These are phyloP conservation scores for Laspeyria flexula DNA, from an alignment of 2,888 invertebrate genomes.

Conservation along the genomic window DNA sequence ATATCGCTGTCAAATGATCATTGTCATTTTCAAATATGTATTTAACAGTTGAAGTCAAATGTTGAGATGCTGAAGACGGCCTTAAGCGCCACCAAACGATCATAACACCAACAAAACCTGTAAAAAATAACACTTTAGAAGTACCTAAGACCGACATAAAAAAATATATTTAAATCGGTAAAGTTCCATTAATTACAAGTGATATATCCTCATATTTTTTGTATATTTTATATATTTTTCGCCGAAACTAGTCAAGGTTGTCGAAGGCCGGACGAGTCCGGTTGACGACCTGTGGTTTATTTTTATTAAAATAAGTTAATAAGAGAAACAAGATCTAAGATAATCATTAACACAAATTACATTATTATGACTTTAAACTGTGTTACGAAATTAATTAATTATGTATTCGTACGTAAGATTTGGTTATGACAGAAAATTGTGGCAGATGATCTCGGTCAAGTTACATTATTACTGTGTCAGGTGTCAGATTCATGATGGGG, in stretches of 20 bases:
- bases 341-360: conserved; percentile 32
- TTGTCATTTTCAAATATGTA: no score
- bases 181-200: not conserved
- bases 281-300: conserved; percentile 31
- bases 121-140: no score
- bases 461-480: not conserved
- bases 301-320: conserved; percentile 22
- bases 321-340: conserved; percentile 33
- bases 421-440: conserved; percentile 14
- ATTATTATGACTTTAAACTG: conserved; percentile 18
- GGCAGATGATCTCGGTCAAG: not conserved
- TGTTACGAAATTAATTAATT: conserved; percentile 30
- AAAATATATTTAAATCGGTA: not conserved
- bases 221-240: conserved; percentile 18
- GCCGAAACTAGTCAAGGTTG: conserved; percentile 32
- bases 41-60: no score
- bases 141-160: no score
- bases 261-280: conserved; percentile 34
- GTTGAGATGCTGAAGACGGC: no score
- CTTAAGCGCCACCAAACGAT: no score
- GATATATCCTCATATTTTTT: conserved; percentile 21
- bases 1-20: no score
- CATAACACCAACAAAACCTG: no score
- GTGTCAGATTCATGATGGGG: not conserved
- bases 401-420: conserved; percentile 15